Base-by-base conservation (phyloP, 2,888 invertebrate species). In the Steromphala cineraria region DNA sequence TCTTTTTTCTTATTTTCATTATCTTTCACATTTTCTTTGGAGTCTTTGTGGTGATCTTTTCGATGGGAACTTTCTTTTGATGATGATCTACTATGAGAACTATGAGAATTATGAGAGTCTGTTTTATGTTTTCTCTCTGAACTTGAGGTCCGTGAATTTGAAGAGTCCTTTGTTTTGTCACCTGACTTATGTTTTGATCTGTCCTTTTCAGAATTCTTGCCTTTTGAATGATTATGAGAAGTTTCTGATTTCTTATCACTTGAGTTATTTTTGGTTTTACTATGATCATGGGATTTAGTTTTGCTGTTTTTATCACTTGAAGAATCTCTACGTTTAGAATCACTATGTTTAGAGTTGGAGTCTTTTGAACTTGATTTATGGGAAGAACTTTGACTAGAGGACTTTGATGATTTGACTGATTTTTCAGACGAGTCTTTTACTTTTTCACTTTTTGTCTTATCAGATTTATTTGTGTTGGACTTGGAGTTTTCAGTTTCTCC, bases 111-210 rank as follows among this genome's bases (percentile, higher is more conserved):
- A 4, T 76, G 76, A 76, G 76, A 76, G 28, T 31, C 76, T 53
- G 76, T 28, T 21, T 75, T 75, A n/a, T 76, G 76, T 53, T 76
- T 76, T 53, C 28, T 76, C 40, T 76, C 56, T 2, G 76, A 76
- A 76, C 76, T 76, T 24, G 76, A 53, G 2, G 71, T 28, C 3
- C 28, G 21, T 5, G 62, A 62, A 28, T 28, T 62, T 24, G 71
- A 71, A 17, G 71, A 24, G 19, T 62, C 62, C 28, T 62, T 28
- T 7, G 71, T 24, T 36, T 36, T 36, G 40, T 36, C 40, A 40
- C 36, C 40, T 40, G 36, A n/a, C 36, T 71, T 71, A 36, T 71
- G 71, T 40, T 36, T 71, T 28, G 71, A 71, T 19, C 36, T 15
- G 19, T 56, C 56, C 46, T 40, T 53, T 56, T 55, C 55, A 19